A percentile compares a stretch with the other conserved stretches of the same genome.
Conservation (phyloP, 2,888 invertebrate species). For the Metacarcinus magister region DNA sequence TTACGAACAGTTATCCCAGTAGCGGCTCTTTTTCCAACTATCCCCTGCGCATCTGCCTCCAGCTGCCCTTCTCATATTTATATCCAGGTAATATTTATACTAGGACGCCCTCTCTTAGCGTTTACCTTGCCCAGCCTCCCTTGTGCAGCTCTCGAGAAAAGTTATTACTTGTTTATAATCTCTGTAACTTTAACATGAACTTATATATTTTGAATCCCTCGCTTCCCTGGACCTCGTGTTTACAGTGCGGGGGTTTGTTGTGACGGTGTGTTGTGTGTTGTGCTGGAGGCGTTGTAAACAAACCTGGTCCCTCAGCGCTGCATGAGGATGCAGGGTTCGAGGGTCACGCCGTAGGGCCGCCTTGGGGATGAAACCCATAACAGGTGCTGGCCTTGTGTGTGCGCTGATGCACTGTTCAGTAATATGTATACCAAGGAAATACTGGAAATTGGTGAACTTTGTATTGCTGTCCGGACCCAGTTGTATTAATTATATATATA, state of each 20-base stretch:
- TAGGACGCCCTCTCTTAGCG: background rate
- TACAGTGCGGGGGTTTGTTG: background rate
- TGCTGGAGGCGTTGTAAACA: slow-evolving; percentile 2
- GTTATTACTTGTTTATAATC: slow-evolving; percentile 22
- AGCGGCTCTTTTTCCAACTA: background rate
- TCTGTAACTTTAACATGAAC: slow-evolving; percentile 17
- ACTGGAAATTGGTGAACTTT: background rate
- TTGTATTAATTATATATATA: background rate
- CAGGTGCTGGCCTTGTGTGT: background rate
- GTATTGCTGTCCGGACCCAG: background rate
- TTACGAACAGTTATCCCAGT: background rate
- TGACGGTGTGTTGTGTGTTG: background rate
- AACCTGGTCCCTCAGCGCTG: background rate
- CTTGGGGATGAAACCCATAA: background rate
- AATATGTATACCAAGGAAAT: background rate
- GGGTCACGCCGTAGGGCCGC: background rate
- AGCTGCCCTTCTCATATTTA: background rate
- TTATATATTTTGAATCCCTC: background rate
- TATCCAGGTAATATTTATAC: slow-evolving; percentile 16
- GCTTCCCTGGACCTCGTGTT: background rate
- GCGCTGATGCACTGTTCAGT: background rate
- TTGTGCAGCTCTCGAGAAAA: background rate
- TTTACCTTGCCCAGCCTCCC: slow-evolving; percentile 28
- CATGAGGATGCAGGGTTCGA: background rate
- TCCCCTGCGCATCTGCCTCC: background rate